Base-by-base conservation (phyloP, 2,797 vertebrate species). In the Xenopus petersii region DNA sequence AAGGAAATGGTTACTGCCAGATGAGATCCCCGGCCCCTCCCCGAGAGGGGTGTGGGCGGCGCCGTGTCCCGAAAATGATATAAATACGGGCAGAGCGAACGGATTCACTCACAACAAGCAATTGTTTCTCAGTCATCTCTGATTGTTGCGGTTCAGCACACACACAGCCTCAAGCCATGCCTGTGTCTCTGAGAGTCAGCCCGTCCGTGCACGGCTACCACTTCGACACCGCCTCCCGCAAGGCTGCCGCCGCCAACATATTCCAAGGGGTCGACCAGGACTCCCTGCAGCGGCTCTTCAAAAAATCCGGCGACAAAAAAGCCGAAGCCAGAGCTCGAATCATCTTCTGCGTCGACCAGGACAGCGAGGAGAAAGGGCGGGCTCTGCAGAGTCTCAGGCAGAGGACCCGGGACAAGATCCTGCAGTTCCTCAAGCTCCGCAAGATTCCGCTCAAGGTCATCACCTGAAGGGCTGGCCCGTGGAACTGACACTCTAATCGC, bases 301-400 rank as follows among this genome's bases (percentile, higher is more conserved):
- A 85, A 83, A 96, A 97, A 81, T 94, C 95, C 0, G 96, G 97
- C 1, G 97, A 98, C 91, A 93, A 95, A 87, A 98, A 96, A 82
- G 96, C 97, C 0, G 97, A 98, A 90, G 97, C 98, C 88, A 83
- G 97, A 55, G 96, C 95, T 67, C 87, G 93, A 70, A 98, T 97
- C 84, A 96, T 99, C 83, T 94, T 95, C 82, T 91, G 93, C 82
- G 93, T 92, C 6, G 92, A 93, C 16, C 94, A 94, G 84, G 96
- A 98, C 78, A 70, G 94, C 75, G 96, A 98, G 81, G 95, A 98
- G 83, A 97, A 94, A 77, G 89, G 93, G 0, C 86, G 91, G 55
- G 96, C 96, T 0, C 88, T 99, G 1, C 95, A 96, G 95, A 95
- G 95, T 0, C 90, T 99, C 11, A 96, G 96, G 81, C 96, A 98